Conservation (phyloP, 2,888 invertebrate species). For the Papilio demoleus region DNA sequence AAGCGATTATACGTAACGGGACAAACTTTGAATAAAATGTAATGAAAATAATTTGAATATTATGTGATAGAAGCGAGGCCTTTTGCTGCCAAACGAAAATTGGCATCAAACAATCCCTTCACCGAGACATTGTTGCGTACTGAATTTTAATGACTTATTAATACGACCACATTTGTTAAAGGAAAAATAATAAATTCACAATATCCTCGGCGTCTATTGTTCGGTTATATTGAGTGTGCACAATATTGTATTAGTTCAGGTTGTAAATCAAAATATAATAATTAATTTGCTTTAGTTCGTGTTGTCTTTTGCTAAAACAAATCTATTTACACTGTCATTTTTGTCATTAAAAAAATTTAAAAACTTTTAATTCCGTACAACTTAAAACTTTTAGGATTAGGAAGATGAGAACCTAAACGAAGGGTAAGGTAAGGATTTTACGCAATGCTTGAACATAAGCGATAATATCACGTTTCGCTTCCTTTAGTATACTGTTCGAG, state of each 20-base stretch:
- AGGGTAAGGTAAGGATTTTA: too few relatives aligned
- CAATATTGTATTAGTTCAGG: neutral
- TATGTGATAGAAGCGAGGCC: constrained; percentile 32
- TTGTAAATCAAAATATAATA: neutral
- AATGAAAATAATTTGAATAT: constrained; percentile 20
- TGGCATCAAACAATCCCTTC: constrained; percentile 51
- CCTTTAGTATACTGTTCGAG: neutral
- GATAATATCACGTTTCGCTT: too few relatives aligned
- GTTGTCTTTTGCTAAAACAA: too few relatives aligned
- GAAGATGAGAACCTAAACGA: too few relatives aligned
- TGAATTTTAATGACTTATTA: constrained; percentile 55
- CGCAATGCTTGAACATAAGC: too few relatives aligned
- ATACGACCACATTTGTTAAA: constrained; percentile 49
- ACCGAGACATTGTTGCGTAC: constrained; percentile 47
- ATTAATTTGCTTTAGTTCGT: neutral
- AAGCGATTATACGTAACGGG: neutral
- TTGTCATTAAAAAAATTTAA: too few relatives aligned
- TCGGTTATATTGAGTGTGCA: constrained; percentile 22
- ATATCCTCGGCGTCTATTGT: constrained; percentile 46
- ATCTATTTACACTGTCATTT: too few relatives aligned
- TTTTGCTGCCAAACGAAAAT: constrained; percentile 48
- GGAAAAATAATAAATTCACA: constrained; percentile 50
- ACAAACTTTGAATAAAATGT: neutral
- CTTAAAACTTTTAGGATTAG: too few relatives aligned
- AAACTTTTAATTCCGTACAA: too few relatives aligned